These are phyloP conservation scores for Gymnocephalus cernua DNA, from an alignment of 2,113 vertebrate species.

Conservation along the genomic window DNA sequence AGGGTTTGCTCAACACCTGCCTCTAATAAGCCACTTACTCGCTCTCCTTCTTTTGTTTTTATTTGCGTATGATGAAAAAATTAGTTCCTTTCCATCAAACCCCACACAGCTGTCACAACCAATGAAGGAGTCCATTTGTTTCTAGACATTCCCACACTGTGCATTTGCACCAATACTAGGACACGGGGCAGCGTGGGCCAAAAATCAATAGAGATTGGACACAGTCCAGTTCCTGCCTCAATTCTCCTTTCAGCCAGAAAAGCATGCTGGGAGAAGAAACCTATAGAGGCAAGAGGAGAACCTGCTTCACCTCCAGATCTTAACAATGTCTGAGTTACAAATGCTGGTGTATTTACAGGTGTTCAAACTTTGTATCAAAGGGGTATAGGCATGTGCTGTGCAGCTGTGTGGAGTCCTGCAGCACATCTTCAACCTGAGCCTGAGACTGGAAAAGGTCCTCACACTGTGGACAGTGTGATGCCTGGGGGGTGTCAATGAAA, in stretches of 20 bases:
- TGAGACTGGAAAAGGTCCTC: too few relatives aligned
- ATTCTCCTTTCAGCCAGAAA: slow-evolving; percentile 46
- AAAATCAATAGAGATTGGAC: slow-evolving; percentile 81
- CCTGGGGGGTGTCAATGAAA: too few relatives aligned
- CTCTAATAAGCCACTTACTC: slow-evolving; percentile 73
- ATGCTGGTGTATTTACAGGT: neutral
- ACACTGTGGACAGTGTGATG: too few relatives aligned
- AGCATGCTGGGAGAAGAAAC: slow-evolving; percentile 30
- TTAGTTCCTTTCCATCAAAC: slow-evolving; percentile 90
- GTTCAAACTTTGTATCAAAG: neutral
- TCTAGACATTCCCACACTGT: slow-evolving; percentile 74
- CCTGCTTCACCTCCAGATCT: neutral
- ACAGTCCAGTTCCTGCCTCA: slow-evolving; percentile 78
- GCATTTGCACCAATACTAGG: slow-evolving; percentile 69
- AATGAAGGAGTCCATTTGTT: slow-evolving; percentile 85
- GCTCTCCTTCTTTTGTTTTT: slow-evolving; percentile 72
- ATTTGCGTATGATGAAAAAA: slow-evolving; percentile 85
- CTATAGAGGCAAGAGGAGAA: slow-evolving; percentile 12
- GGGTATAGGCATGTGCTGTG: neutral
- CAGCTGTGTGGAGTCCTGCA: too few relatives aligned
- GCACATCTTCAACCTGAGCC: too few relatives aligned
- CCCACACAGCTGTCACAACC: slow-evolving; percentile 89
- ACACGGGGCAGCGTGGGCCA: slow-evolving; percentile 52
- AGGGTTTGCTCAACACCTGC: slow-evolving; percentile 79
- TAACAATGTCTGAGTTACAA: neutral